Conservation (phyloP, 1,140 invertebrate species). For the Metopolophium dirhodum region DNA sequence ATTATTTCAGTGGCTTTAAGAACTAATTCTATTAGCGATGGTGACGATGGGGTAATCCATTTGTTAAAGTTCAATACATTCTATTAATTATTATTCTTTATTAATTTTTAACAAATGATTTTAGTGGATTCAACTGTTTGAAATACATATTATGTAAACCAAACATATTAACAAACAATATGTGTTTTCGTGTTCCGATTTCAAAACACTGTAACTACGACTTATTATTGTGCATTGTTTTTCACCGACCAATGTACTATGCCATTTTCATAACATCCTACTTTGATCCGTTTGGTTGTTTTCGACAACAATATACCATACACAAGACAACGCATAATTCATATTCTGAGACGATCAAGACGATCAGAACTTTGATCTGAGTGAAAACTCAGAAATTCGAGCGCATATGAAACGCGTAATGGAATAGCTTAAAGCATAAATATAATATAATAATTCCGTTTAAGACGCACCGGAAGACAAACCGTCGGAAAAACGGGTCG, state of each 20-base stretch:
- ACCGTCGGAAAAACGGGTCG: background rate
- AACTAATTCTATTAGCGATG: background rate
- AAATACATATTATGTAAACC: background rate
- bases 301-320: background rate
- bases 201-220: background rate
- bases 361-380: background rate
- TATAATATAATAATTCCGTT: background rate
- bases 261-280: background rate
- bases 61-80: background rate
- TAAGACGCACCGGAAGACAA: background rate
- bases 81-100: background rate
- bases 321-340: background rate
- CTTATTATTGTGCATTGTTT: slow-evolving; percentile 9
- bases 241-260: background rate
- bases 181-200: background rate
- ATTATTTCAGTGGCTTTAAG: background rate
- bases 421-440: background rate
- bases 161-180: background rate
- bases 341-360: background rate
- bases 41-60: background rate
- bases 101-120: background rate
- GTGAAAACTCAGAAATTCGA: background rate
- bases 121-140: background rate
- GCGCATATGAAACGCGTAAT: background rate
- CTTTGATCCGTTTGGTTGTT: background rate